A percentile compares a stretch with the other conserved stretches of the same genome.
Conservation (phyloP, 2,113 vertebrate species). For the Zonotrichia leucophrys region DNA sequence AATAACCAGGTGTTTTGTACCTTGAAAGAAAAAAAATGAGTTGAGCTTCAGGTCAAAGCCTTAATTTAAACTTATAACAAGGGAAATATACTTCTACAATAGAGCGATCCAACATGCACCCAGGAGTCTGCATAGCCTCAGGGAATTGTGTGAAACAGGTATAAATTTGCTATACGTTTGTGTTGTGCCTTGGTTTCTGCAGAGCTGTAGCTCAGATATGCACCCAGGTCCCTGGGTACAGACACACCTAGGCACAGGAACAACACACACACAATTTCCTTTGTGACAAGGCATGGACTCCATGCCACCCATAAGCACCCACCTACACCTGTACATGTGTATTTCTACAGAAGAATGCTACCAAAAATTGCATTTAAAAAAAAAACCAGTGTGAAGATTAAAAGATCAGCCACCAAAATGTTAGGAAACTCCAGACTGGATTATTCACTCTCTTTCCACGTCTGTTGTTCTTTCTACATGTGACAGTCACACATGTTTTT, state of each 20-base stretch:
- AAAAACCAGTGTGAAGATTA: not conserved
- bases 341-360: not conserved
- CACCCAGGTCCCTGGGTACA: not conserved
- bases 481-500: not conserved
- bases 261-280: not conserved
- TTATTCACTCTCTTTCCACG: not conserved
- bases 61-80: constrained; percentile 61
- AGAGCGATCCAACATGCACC: not conserved
- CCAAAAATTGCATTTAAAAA: fast-evolving
- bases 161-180: constrained; percentile 1
- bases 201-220: not conserved
- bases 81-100: constrained; percentile 14
- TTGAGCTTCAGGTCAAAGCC: constrained; percentile 54
- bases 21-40: constrained; percentile 40
- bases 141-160: constrained; percentile 26
- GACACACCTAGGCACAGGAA: not conserved
- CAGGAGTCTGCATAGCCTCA: not conserved
- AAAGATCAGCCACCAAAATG: not conserved
- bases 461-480: not conserved
- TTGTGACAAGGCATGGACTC: not conserved
- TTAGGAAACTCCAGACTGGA: not conserved
- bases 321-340: fast-evolving
- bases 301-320: not conserved
- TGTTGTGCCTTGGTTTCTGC: not conserved
- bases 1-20: constrained; percentile 66